These are phyloP conservation scores for Aphelocoma coerulescens DNA, from an alignment of 2,113 vertebrate genomes.

Conservation along the genomic window DNA sequence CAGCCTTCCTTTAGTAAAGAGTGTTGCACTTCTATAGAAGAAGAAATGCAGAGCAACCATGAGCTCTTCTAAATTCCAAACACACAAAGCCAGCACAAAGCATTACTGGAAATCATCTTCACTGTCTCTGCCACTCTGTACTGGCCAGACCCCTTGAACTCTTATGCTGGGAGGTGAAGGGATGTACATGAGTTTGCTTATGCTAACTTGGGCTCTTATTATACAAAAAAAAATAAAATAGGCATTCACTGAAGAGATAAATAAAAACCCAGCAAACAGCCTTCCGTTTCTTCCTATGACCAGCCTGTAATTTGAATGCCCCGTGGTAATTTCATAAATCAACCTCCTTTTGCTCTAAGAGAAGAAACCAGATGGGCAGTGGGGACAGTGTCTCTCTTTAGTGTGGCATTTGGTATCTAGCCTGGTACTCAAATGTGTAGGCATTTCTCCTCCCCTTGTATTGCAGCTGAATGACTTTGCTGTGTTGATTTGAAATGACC, in stretches of 20 bases:
- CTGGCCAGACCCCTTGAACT: background rate
- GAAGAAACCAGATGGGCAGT: background rate
- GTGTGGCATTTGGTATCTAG: slow-evolving; percentile 2
- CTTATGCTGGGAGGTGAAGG: background rate
- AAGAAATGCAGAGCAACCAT: background rate
- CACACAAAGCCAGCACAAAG: background rate
- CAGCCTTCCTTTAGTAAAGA: background rate
- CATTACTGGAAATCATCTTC: background rate
- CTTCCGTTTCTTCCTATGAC: background rate
- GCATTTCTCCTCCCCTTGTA: background rate
- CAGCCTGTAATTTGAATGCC: background rate
- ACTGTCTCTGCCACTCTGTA: background rate
- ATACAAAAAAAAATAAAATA: background rate
- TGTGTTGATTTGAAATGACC: slow-evolving; percentile 54
- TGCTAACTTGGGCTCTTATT: background rate
- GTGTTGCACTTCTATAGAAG: accelerated
- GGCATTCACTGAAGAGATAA: background rate
- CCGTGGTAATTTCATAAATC: background rate
- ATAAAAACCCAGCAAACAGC: background rate
- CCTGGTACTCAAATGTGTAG: background rate
- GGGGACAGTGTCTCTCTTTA: background rate
- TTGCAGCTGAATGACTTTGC: slow-evolving; percentile 40
- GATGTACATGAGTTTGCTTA: background rate
- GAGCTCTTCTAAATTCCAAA: background rate
- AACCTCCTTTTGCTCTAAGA: background rate